Evolutionary conservation across 2,113 vertebrate species (phyloP).

Genomic region (Girardinichthys multiradiatus): DNA sequence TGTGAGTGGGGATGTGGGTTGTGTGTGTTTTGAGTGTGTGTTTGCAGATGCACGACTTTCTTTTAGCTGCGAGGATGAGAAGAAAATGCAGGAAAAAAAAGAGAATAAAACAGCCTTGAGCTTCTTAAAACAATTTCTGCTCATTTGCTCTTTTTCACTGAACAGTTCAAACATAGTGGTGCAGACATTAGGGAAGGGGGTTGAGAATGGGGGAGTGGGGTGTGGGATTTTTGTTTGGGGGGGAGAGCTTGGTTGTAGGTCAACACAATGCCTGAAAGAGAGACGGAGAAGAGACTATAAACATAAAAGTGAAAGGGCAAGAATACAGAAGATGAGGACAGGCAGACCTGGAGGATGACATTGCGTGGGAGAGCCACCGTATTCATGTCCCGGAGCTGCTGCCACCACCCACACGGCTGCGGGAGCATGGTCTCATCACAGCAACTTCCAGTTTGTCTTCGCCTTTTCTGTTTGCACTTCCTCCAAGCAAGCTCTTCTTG

Average conservation of each 20-base stretch:
- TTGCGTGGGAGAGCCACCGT: neutral
- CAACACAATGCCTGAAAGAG: constrained; percentile 26
- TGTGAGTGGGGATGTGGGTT: constrained; percentile 17
- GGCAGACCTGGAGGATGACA: neutral
- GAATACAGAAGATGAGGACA: constrained; percentile 14
- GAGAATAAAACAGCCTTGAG: constrained; percentile 29
- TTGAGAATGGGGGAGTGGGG: constrained; percentile 12
- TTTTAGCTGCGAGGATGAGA: constrained; percentile 55
- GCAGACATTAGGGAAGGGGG: constrained; percentile 68
- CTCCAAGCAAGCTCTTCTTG: neutral
- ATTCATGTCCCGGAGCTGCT: constrained; percentile 12
- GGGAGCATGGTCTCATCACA: constrained; percentile 25
- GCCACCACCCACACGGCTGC: constrained; percentile 30
- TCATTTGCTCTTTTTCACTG: constrained; percentile 78
- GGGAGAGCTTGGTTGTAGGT: neutral
- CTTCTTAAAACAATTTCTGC: constrained; percentile 60
- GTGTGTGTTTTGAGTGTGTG: constrained; percentile 24
- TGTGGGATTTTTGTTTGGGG: too few relatives aligned
- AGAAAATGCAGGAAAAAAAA: constrained; percentile 51
- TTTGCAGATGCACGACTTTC: constrained; percentile 32
- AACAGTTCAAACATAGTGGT: constrained; percentile 74
- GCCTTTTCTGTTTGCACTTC: constrained; percentile 9
- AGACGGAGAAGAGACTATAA: constrained; percentile 24
- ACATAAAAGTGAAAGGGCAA: constrained; percentile 7
- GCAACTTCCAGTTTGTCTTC: constrained; percentile 31